A percentile compares a stretch with the other conserved stretches of the same genome.
phyloP scores from a whole-genome alignment of 2,113 vertebrate genomes.

The human (Homo sapiens) region GRCh38 chr12:85384001-85384500 shows the following conservation, averaged over 20 bases:
- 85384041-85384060: background rate
- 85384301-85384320: slow-evolving; percentile 31
- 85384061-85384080: background rate
- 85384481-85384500: background rate
- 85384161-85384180: background rate
- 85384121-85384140: background rate
- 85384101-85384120: background rate
- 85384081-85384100: background rate
- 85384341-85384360: background rate
- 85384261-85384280: background rate
- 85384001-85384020: background rate
- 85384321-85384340: slow-evolving; percentile 2
- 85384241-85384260: background rate
- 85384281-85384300: background rate
- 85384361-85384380: background rate
- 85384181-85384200: background rate
- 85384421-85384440: slow-evolving; percentile 6
- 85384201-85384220: background rate
- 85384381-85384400: slow-evolving; percentile 22
- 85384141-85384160: background rate
- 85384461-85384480: background rate
- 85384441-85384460: background rate
- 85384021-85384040: background rate
- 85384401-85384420: slow-evolving; percentile 11
- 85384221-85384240: background rate